Percentiles rank a stretch among this genome's conserved stretches.
Conservation (phyloP, 2,113 vertebrate species). For the Bubalus kerabau region DNA sequence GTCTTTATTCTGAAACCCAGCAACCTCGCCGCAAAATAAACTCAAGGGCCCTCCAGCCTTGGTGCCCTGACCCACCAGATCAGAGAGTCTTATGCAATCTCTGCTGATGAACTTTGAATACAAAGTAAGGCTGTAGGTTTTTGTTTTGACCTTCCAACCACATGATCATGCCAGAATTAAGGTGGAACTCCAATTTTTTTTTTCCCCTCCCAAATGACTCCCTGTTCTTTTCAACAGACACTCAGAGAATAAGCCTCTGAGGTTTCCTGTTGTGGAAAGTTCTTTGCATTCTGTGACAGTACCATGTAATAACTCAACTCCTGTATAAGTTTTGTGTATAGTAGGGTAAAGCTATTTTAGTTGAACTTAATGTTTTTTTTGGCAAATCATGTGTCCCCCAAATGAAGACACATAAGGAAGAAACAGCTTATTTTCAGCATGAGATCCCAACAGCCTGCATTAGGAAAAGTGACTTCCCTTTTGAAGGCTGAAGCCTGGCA, state of each 20-base stretch:
- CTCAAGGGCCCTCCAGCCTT: not conserved
- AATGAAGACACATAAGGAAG: not conserved
- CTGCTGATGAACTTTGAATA: not conserved
- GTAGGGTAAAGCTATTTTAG: not conserved
- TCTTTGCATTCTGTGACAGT: not conserved
- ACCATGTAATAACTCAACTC: not conserved
- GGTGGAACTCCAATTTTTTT: not conserved
- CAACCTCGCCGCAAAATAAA: not conserved
- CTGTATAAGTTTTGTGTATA: not conserved
- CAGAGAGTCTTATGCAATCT: not conserved
- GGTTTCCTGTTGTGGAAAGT: constrained; percentile 2
- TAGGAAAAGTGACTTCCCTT: not conserved
- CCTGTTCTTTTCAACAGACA: not conserved
- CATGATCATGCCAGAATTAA: not conserved
- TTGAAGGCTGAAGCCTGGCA: not conserved
- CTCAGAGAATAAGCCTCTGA: not conserved
- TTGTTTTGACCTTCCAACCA: constrained; percentile 2
- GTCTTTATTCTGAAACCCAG: not conserved
- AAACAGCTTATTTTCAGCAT: not conserved
- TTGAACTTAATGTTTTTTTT: not conserved
- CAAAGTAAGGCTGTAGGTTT: not conserved
- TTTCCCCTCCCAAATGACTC: not conserved
- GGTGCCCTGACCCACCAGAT: not conserved
- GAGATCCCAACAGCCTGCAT: not conserved
- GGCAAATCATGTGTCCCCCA: not conserved